Conservation (phyloP, 2,888 invertebrate genomes). For the Serripes groenlandicus region DNA sequence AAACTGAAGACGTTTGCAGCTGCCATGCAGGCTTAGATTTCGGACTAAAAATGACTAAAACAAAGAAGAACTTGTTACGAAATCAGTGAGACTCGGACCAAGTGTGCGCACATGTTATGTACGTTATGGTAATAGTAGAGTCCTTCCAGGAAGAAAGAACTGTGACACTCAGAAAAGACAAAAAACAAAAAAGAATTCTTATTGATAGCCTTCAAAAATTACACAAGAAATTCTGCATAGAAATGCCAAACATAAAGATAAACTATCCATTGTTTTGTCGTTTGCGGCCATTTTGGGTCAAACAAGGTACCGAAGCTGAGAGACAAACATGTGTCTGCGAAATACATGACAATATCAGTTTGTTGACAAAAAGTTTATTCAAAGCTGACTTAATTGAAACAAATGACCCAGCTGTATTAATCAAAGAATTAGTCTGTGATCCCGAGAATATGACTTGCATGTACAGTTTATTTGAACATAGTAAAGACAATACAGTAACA, state of each 20-base stretch:
- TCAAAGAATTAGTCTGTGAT: constrained; percentile 27
- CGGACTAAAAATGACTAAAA: too few relatives aligned
- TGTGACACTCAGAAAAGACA: constrained; percentile 26
- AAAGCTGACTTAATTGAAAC: constrained; percentile 4
- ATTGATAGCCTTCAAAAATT: constrained; percentile 39
- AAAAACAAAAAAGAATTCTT: constrained; percentile 46
- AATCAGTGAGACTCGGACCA: too few relatives aligned
- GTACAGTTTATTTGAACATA: constrained; percentile 23
- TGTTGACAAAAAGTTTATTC: constrained; percentile 25
- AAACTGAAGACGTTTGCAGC: too few relatives aligned
- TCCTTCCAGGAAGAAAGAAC: constrained; percentile 51
- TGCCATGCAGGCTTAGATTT: too few relatives aligned
- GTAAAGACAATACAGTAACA: neutral
- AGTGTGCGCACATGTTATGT: constrained; percentile 34
- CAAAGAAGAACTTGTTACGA: too few relatives aligned
- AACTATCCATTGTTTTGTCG: constrained; percentile 40
- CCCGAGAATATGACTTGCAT: constrained; percentile 26
- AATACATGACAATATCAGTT: constrained; percentile 42
- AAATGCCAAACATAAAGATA: constrained; percentile 6
- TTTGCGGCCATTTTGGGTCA: constrained; percentile 47
- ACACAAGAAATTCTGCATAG: constrained; percentile 47
- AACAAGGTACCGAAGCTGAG: constrained; percentile 33
- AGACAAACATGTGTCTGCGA: constrained; percentile 59
- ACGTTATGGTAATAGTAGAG: constrained; percentile 48
- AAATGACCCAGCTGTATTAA: neutral